Conservation (phyloP, 2,888 invertebrate genomes). For the Neoitamus cyanurus region DNA sequence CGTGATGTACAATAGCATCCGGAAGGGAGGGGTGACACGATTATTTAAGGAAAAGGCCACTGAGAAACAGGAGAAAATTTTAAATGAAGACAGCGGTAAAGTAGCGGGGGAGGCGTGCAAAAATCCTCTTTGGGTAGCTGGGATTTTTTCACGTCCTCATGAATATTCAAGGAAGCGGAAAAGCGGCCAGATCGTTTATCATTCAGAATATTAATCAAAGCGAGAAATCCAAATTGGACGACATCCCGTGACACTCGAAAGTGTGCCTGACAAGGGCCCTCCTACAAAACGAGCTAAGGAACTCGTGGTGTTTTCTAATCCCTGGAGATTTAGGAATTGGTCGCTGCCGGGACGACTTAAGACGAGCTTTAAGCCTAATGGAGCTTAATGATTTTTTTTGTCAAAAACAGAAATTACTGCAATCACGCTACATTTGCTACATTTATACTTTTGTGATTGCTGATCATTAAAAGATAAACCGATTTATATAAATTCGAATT, state of each 20-base stretch:
- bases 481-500: too few species aligned
- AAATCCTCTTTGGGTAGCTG: background rate
- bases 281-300: background rate
- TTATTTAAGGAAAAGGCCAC: background rate
- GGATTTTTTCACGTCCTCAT: conserved; percentile 29
- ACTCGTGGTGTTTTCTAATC: conserved; percentile 8
- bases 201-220: conserved; percentile 42
- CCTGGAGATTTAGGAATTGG: background rate
- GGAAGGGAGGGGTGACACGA: background rate
- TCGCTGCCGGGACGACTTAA: background rate
- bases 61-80: background rate
- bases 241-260: conserved; percentile 26
- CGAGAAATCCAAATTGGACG: conserved; percentile 34
- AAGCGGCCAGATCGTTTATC: conserved; percentile 39
- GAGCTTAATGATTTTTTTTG: background rate
- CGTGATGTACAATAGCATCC: background rate
- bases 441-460: background rate
- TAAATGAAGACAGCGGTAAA: background rate
- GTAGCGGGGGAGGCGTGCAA: background rate
- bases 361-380: background rate
- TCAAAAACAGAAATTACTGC: background rate
- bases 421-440: background rate
- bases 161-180: conserved; percentile 33
- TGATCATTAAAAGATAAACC: too few species aligned
- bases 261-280: background rate